A percentile compares a stretch with the other conserved stretches of the same genome.
Evolutionary conservation across 2,888 invertebrate genomes (phyloP).

Genomic region (Aspidiotus rigidus): DNA sequence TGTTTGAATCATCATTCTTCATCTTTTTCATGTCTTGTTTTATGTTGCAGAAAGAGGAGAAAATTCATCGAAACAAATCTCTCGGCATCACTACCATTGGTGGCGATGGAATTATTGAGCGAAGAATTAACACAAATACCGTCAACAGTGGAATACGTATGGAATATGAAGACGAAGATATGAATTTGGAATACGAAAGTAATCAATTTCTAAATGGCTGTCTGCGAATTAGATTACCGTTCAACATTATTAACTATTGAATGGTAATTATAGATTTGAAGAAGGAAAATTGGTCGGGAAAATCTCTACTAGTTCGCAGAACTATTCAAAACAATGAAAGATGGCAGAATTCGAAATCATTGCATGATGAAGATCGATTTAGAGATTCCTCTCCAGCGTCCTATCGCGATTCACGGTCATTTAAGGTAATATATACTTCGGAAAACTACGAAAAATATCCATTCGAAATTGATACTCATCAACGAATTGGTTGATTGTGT

Average conservation of each 20-base stretch:
- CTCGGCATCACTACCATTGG: conserved; percentile 13
- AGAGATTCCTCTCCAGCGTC: too few relatives aligned
- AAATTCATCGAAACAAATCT: too few relatives aligned
- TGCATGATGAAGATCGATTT: too few relatives aligned
- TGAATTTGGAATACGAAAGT: conserved; percentile 27
- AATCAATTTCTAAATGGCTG: not conserved
- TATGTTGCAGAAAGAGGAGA: not conserved
- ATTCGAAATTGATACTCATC: too few relatives aligned
- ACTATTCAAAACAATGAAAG: conserved; percentile 11
- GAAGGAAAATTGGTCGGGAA: not conserved
- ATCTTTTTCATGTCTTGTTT: not conserved
- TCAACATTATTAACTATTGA: not conserved
- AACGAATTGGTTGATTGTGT: too few relatives aligned
- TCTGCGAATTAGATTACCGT: not conserved
- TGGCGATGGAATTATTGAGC: conserved; percentile 20
- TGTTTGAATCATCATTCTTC: not conserved
- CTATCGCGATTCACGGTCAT: too few relatives aligned
- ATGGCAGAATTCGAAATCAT: too few relatives aligned
- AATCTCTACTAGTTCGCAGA: conserved; percentile 18
- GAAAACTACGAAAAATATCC: too few relatives aligned
- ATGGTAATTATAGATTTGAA: conserved; percentile 5
- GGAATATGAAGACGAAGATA: conserved; percentile 26
- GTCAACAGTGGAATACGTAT: conserved; percentile 14
- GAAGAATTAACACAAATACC: conserved; percentile 15
- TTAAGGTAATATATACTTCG: too few relatives aligned